Evolutionary conservation across 2,113 vertebrate species (phyloP), one percentile per base, ranked within the genome.

Genomic region (Anoura caudifer): DNA sequence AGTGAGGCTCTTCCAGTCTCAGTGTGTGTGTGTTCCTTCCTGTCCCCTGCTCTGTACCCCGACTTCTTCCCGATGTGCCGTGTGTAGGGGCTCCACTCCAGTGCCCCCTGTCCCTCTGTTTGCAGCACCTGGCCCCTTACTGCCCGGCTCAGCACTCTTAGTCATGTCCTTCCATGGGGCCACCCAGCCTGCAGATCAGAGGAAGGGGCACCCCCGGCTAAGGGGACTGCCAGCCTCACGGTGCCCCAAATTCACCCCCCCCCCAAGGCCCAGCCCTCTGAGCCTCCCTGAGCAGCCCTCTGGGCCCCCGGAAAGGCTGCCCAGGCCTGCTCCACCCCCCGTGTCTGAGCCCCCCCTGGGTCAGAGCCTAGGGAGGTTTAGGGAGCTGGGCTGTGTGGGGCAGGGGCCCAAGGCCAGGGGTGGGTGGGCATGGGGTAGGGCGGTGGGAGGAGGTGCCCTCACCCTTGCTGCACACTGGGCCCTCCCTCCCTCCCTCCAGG

Each of bases 231-330:
- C 54, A 75, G 11, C 63, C 54, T 33, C 28, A n/a, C 0, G 6
- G 45, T n/a, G 33, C 41, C 31, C 47, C 54, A 3, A 31, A 1
- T 1, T 3, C 28, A 38, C 4, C 47, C 28, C 45, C 28, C 24
- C 5, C 2, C 28, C 0, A 0, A 72, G 14, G 7, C 11, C 33
- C 20, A 67, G n/a, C 73, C 31, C 59, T 31, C 7, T 4, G 36
- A 61, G 33, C 22, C 24, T 75, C 36, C 45, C 8, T 43, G 15
- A 5, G 87, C 38, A 45, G 7, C n/a, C n/a, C 5, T 17, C 43
- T 52, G n/a, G 59, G 59, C 10, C 59, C 59, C 47, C 1, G 11
- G 63, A 63, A 52, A 6, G 24, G 16, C 73, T 50, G 52, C n/a
- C 24, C 24, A 1, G 65, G 73, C 12, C 12, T 7, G 2, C 28